phyloP scores from a whole-genome alignment of 2,888 invertebrate genomes.

The Torymus aiolomorphi region DNA sequence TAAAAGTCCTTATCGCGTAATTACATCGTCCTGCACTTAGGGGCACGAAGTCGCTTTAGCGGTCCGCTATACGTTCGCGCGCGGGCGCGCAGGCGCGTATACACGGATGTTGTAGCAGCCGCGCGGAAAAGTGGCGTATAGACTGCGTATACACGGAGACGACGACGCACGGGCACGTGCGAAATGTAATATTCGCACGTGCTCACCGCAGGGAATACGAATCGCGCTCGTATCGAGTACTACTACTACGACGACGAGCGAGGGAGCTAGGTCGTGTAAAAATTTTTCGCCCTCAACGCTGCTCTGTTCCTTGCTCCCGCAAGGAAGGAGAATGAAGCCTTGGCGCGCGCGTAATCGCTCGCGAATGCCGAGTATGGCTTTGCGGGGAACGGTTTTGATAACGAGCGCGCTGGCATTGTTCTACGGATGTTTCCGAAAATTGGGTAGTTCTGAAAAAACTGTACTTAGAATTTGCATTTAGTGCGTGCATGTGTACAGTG shows the following conservation, averaged over 20 bases:
- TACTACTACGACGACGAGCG: too few relatives aligned
- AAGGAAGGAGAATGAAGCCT: not conserved
- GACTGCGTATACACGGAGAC: slow-evolving; percentile 46
- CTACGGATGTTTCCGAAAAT: too few relatives aligned
- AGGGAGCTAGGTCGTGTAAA: too few relatives aligned
- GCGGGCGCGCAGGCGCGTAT: not conserved
- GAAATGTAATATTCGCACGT: slow-evolving; percentile 64
- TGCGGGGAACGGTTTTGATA: too few relatives aligned
- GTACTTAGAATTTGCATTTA: too few relatives aligned
- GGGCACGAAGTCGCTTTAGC: slow-evolving; percentile 33
- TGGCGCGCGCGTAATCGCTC: not conserved
- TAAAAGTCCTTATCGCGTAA: slow-evolving; percentile 55
- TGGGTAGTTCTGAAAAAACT: too few relatives aligned
- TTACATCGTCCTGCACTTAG: slow-evolving; percentile 52
- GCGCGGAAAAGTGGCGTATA: slow-evolving; percentile 11
- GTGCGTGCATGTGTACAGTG: too few relatives aligned
- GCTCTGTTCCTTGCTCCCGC: too few relatives aligned
- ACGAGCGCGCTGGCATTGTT: too few relatives aligned
- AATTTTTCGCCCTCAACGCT: too few relatives aligned
- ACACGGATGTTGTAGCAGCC: too few relatives aligned
- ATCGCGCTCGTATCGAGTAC: slow-evolving; percentile 44
- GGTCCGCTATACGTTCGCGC: slow-evolving; percentile 4
- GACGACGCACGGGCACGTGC: slow-evolving; percentile 60
- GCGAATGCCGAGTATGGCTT: too few relatives aligned
- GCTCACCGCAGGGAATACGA: slow-evolving; percentile 61